phyloP scores from a whole-genome alignment of 1,140 invertebrate genomes.

The Drosophila equinoxialis region DNA sequence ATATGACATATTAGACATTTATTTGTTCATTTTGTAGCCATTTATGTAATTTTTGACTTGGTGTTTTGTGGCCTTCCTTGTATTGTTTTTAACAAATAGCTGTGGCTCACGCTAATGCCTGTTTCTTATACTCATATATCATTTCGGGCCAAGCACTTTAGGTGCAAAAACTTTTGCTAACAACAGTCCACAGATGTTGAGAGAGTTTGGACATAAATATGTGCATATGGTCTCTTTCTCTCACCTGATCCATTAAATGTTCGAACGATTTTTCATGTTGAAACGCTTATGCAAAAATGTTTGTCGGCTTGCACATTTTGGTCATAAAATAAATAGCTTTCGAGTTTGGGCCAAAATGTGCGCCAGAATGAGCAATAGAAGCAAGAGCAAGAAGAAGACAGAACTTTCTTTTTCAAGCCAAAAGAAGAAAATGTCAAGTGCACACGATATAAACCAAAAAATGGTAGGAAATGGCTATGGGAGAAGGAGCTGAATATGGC shows the following conservation, averaged over 20 bases:
- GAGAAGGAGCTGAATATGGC: too few species aligned
- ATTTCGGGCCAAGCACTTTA: background rate
- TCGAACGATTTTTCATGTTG: background rate
- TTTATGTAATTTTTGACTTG: too few species aligned
- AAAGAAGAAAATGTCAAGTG: constrained; percentile 61
- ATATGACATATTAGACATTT: too few species aligned
- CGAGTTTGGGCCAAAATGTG: constrained; percentile 5
- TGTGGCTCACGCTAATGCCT: too few species aligned
- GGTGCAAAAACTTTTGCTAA: background rate
- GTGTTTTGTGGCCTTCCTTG: too few species aligned
- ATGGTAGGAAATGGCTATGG: constrained; percentile 11
- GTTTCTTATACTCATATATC: background rate
- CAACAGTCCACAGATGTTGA: background rate
- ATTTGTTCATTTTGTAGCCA: too few species aligned
- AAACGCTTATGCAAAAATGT: constrained; percentile 3
- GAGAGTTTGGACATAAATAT: too few species aligned
- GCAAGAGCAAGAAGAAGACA: constrained; percentile 17
- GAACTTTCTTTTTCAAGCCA: constrained; percentile 28
- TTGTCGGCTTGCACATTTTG: constrained; percentile 8
- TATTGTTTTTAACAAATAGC: too few species aligned
- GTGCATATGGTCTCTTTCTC: background rate
- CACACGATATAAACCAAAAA: constrained; percentile 33
- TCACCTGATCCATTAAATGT: constrained; percentile 1
- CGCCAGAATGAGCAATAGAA: background rate
- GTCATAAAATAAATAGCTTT: constrained; percentile 12